phyloP scores from a whole-genome alignment of 2,888 invertebrate species.

The Mallateleia sp. region DNA sequence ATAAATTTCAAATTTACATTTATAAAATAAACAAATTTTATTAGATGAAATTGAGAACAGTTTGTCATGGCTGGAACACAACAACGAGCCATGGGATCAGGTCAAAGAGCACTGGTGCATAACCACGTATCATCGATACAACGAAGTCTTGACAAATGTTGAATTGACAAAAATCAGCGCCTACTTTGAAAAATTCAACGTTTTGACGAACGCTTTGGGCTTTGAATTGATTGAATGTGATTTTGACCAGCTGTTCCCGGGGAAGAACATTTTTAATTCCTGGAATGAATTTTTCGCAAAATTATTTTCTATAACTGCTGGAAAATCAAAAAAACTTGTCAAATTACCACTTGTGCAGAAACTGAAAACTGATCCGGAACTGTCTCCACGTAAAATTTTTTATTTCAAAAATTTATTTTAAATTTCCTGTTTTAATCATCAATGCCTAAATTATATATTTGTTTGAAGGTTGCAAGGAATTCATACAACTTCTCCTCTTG shows the following conservation, averaged over 20 bases:
- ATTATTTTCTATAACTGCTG: neutral
- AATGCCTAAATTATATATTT: too few species aligned
- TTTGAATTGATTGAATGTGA: constrained; percentile 15
- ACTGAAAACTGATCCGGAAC: too few species aligned
- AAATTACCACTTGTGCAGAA: too few species aligned
- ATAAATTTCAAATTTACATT: neutral
- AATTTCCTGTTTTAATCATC: too few species aligned
- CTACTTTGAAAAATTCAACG: too few species aligned
- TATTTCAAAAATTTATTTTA: too few species aligned
- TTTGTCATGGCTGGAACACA: constrained; percentile 53
- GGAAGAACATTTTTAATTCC: neutral
- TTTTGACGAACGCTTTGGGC: too few species aligned
- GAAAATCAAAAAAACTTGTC: too few species aligned
- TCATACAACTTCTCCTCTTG: neutral
- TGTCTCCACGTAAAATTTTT: too few species aligned
- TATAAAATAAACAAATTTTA: too few species aligned
- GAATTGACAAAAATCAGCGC: neutral
- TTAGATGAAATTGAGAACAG: neutral
- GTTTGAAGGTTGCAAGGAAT: neutral
- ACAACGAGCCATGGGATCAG: constrained; percentile 50
- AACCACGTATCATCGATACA: constrained; percentile 35
- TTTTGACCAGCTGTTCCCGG: constrained; percentile 4
- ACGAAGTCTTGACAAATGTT: neutral
- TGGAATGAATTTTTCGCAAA: constrained; percentile 8
- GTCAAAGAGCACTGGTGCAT: constrained; percentile 53